phyloP scores from a whole-genome alignment of 2,888 invertebrate genomes.

The Catocala nupta region DNA sequence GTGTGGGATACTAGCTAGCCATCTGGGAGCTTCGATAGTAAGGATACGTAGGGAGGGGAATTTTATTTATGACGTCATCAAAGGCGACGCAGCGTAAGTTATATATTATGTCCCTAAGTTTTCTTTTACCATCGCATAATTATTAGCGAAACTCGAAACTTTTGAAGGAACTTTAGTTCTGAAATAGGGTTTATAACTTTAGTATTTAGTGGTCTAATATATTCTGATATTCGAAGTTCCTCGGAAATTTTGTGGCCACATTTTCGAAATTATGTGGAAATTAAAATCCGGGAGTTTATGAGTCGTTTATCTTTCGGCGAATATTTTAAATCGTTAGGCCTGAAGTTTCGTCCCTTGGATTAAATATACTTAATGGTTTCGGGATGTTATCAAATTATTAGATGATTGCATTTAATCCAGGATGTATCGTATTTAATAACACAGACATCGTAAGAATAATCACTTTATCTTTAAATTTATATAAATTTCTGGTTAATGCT shows the following conservation, averaged over 20 bases:
- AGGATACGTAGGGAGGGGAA: constrained; percentile 51
- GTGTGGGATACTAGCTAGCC: constrained; percentile 11
- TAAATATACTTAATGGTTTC: constrained; percentile 3
- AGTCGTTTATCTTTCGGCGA: constrained; percentile 14
- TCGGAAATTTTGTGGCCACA: constrained; percentile 18
- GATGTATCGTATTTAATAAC: not conserved
- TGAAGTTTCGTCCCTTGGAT: constrained; percentile 4
- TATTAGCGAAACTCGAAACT: constrained; percentile 44
- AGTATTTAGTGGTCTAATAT: constrained; percentile 47
- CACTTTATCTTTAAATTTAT: too few species aligned
- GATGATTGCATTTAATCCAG: not conserved
- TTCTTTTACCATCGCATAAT: constrained; percentile 46
- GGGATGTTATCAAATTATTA: not conserved
- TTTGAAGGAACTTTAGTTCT: constrained; percentile 28
- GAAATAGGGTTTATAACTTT: constrained; percentile 45
- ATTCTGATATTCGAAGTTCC: constrained; percentile 39
- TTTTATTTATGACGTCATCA: constrained; percentile 75
- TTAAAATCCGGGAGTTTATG: constrained; percentile 22
- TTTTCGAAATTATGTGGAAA: constrained; percentile 32
- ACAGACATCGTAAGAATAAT: too few species aligned
- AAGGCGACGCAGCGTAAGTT: constrained; percentile 62
- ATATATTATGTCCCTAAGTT: constrained; percentile 44
- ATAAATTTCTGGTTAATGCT: too few species aligned
- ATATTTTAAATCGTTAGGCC: constrained; percentile 16
- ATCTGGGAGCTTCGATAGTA: constrained; percentile 36